Percentiles rank a stretch among this genome's conserved stretches.
Evolutionary conservation across 2,797 vertebrate genomes (phyloP).

Genomic region (Odontamblyopus lacepedii): DNA sequence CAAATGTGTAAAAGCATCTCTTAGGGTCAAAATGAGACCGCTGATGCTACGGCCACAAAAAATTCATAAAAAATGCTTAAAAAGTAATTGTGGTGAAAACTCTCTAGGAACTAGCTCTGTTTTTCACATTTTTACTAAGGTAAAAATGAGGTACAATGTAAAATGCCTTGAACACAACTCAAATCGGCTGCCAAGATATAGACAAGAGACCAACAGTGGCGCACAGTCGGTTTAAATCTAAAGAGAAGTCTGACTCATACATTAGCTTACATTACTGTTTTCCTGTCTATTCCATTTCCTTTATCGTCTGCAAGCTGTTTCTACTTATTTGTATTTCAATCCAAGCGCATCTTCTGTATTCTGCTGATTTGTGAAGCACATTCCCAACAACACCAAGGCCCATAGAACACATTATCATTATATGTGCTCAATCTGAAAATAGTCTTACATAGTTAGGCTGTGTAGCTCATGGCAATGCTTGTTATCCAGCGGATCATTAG

Average conservation of each 20-base stretch:
- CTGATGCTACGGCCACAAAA: not conserved
- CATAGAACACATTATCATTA: constrained; percentile 24
- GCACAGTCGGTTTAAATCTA: not conserved
- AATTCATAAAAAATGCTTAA: not conserved
- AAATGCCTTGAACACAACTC: not conserved
- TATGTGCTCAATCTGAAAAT: constrained; percentile 27
- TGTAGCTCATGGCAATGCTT: constrained; percentile 31
- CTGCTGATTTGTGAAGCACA: constrained; percentile 24
- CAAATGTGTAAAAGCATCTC: not conserved
- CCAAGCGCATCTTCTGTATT: not conserved
- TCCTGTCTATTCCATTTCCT: constrained; percentile 3
- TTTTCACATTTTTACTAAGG: not conserved
- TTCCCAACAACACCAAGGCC: not conserved
- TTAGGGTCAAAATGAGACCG: not conserved
- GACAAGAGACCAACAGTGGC: not conserved
- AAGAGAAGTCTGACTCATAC: constrained; percentile 15
- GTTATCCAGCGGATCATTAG: constrained; percentile 47
- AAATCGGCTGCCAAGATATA: not conserved
- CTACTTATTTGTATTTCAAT: constrained; percentile 16
- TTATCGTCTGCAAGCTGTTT: constrained; percentile 9
- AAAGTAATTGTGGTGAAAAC: not conserved
- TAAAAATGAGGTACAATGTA: not conserved
- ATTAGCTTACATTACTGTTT: constrained; percentile 2
- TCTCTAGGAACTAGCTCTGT: too few species aligned
- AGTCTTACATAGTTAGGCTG: constrained; percentile 28